phyloP scores from a whole-genome alignment of 2,113 vertebrate genomes.

The Dicentrarchus labrax region DNA sequence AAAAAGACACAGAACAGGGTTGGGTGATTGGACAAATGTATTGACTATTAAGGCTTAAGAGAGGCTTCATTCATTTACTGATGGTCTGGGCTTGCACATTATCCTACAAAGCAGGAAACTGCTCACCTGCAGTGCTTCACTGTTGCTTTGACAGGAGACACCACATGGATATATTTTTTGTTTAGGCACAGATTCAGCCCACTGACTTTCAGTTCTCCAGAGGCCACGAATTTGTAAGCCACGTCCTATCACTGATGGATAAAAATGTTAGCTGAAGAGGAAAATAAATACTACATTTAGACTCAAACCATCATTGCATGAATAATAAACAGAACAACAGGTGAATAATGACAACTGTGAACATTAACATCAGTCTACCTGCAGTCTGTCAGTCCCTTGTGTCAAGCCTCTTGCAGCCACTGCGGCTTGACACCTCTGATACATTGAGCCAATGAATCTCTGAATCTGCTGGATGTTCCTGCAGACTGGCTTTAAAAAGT shows the following conservation, averaged over 20 bases:
- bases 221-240: not conserved
- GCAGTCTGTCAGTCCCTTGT: not conserved
- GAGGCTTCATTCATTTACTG: not conserved
- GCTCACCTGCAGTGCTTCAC: slow-evolving; percentile 20
- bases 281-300: not conserved
- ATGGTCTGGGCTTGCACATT: too few relatives aligned
- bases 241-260: not conserved
- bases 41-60: not conserved
- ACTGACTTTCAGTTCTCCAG: slow-evolving; percentile 25
- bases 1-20: not conserved
- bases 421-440: slow-evolving; percentile 35
- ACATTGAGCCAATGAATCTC: slow-evolving; percentile 21
- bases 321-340: not conserved
- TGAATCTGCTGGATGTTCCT: slow-evolving; percentile 55
- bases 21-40: not conserved
- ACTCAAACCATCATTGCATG: not conserved
- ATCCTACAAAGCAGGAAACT: slow-evolving; percentile 2
- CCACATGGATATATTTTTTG: not conserved
- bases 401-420: slow-evolving; percentile 19
- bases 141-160: not conserved
- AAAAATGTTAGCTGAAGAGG: not conserved
- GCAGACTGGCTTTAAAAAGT: slow-evolving; percentile 57
- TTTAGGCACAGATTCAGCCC: slow-evolving; percentile 6
- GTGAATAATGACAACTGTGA: not conserved
- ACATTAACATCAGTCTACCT: not conserved